Evolutionary conservation across 2,113 vertebrate species (phyloP).

Genomic region (Sinocyclocheilus anshuiensis): DNA sequence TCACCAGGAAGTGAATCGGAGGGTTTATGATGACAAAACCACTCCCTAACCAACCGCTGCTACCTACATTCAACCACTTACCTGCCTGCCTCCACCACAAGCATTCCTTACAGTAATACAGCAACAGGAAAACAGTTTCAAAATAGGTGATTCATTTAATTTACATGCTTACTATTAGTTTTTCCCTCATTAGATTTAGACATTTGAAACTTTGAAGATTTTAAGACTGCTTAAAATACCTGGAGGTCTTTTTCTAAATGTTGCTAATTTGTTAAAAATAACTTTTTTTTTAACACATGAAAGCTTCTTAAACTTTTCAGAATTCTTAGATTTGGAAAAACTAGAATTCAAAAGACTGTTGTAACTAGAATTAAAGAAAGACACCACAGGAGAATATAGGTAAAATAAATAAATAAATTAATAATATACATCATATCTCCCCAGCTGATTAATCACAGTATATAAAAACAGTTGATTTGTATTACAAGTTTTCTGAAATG

Average conservation of each 20-base stretch:
- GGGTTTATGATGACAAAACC: constrained; percentile 48
- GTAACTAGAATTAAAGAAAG: not conserved
- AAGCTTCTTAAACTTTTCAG: not conserved
- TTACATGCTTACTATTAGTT: not conserved
- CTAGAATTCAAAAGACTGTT: not conserved
- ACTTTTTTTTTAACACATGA: not conserved
- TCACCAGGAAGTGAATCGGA: constrained; percentile 51
- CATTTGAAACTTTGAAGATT: not conserved
- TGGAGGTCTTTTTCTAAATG: not conserved
- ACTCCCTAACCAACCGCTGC: constrained; percentile 18
- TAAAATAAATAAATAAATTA: not conserved
- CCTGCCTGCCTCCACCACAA: not conserved
- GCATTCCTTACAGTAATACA: not conserved
- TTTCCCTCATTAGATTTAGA: not conserved
- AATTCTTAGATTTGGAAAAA: not conserved
- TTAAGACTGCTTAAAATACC: not conserved
- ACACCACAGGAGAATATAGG: not conserved
- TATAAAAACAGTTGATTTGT: not conserved
- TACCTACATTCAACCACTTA: not conserved
- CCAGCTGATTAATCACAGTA: not conserved
- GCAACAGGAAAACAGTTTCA: not conserved
- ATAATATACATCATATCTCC: not conserved
- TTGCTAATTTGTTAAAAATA: not conserved
- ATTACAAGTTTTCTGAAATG: not conserved
- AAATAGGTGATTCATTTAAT: not conserved